Base-by-base conservation (phyloP, 2,797 vertebrate genomes). In the Nannoperca australis region DNA sequence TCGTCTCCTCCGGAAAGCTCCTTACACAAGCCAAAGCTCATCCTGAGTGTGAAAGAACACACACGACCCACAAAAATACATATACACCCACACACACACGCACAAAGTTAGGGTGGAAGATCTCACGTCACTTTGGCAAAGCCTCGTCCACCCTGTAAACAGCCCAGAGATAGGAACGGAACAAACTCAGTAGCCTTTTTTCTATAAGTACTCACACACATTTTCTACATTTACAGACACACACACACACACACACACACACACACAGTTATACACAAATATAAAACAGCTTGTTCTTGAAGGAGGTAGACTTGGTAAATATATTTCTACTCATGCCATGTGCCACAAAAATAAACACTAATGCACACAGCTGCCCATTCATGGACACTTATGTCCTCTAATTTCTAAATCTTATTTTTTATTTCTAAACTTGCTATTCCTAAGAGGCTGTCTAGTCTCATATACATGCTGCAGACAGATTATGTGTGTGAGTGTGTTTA, bases 1-100 rank as follows among this genome's bases (percentile, higher is more conserved):
- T 93, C 62, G 54, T 92, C 71, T 90, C 71, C 76, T 72, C 75
- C 20, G 44, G 79, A 93, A 95, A 93, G 90, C 91, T 92, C 67
- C 89, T 92, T 92, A 92, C 82, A 91, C 69, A 76, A 92, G 73
- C 71, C 78, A 84, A 77, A 86, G 81, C 89, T 85, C 81, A 76
- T 79, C 71, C 83, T 81, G 70, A 77, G 80, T 89, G 74, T 80
- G 79, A 79, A 81, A 67, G n/a, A 75, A 79, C 59, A 79, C 44
- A 62, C 50, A 44, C 47, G 27, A 68, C 76, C 65, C 61, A 53
- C 18, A 78, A 54, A 75, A 58, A 53, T 24, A 30, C 36, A 47
- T 53, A 53, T 38, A 63, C 42, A 70, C 61, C 62, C 36, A 36
- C 5, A 18, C 14, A 54, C 40, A 70, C 42, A 58, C 9, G 55